phyloP scores from a whole-genome alignment of 1,140 invertebrate species.

The Papilio helenus region DNA sequence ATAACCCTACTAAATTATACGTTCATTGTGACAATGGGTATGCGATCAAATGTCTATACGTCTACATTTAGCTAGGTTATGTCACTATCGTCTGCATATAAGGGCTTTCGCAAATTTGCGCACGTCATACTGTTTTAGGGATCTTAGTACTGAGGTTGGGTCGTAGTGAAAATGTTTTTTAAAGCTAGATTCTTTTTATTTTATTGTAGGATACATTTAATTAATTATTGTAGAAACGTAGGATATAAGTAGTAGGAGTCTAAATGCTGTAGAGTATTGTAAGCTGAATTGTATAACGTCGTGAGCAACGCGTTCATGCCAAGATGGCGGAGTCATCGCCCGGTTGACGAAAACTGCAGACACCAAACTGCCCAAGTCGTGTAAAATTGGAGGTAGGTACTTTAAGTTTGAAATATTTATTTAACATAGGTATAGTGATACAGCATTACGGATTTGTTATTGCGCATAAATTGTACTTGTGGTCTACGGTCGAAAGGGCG shows the following conservation, averaged over 20 bases:
- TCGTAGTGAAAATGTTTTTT: slow-evolving; percentile 47
- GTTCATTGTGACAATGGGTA: slow-evolving; percentile 1
- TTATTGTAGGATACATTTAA: neutral
- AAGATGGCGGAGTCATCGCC: slow-evolving; percentile 72
- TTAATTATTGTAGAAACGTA: slow-evolving; percentile 43
- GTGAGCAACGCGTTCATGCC: slow-evolving; percentile 38
- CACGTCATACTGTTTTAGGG: slow-evolving; percentile 55
- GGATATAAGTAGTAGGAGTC: slow-evolving; percentile 30
- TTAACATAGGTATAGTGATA: slow-evolving; percentile 15
- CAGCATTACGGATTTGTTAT: slow-evolving; percentile 2
- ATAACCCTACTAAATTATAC: slow-evolving; percentile 46
- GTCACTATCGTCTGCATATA: slow-evolving; percentile 49
- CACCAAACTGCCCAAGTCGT: slow-evolving; percentile 14
- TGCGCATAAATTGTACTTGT: slow-evolving; percentile 23
- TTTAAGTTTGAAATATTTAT: slow-evolving; percentile 36
- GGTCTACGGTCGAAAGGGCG: slow-evolving; percentile 27
- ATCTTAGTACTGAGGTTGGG: slow-evolving; percentile 56
- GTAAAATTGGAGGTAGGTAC: slow-evolving; percentile 67
- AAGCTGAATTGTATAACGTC: neutral
- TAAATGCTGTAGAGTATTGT: slow-evolving; percentile 9
- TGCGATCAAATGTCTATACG: neutral
- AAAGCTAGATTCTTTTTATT: slow-evolving; percentile 40
- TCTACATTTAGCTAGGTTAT: slow-evolving; percentile 47
- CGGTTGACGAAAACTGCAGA: slow-evolving; percentile 52
- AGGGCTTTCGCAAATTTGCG: slow-evolving; percentile 42